Conservation (phyloP, 2,113 vertebrate genomes). For the Saccopteryx leptura region DNA sequence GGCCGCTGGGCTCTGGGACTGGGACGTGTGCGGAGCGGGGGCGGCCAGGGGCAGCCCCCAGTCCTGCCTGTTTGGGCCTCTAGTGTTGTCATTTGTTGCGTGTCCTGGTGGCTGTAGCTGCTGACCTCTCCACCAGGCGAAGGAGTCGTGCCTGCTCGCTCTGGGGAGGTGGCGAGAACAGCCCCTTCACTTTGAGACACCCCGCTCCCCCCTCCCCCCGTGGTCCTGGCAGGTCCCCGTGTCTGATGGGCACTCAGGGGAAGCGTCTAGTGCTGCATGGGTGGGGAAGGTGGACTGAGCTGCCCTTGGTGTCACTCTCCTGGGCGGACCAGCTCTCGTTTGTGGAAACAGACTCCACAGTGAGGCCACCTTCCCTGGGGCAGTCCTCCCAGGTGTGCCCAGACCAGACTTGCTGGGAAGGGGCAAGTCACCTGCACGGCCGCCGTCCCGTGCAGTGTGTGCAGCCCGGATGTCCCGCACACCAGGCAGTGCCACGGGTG, state of each 20-base stretch:
- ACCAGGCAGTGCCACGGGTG: background rate
- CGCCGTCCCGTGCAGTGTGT: too few species aligned
- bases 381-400: background rate
- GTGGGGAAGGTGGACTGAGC: background rate
- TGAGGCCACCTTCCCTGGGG: background rate
- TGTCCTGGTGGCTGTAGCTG: background rate
- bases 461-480: fast-evolving
- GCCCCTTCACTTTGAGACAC: background rate
- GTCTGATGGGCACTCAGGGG: background rate
- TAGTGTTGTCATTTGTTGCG: background rate
- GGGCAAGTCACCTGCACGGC: background rate
- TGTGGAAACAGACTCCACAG: background rate
- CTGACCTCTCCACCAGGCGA: background rate
- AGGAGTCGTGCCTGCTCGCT: background rate
- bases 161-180: background rate
- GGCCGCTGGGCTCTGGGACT: background rate
- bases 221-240: background rate
- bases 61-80: background rate
- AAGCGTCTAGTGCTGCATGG: background rate
- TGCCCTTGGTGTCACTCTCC: background rate
- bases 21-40: background rate
- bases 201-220: fast-evolving
- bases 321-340: background rate
- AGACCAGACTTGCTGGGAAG: background rate
- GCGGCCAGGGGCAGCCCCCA: background rate